These are phyloP conservation scores for Cryptocheilus praepositus DNA, from an alignment of 2,888 invertebrate species.

Conservation along the genomic window DNA sequence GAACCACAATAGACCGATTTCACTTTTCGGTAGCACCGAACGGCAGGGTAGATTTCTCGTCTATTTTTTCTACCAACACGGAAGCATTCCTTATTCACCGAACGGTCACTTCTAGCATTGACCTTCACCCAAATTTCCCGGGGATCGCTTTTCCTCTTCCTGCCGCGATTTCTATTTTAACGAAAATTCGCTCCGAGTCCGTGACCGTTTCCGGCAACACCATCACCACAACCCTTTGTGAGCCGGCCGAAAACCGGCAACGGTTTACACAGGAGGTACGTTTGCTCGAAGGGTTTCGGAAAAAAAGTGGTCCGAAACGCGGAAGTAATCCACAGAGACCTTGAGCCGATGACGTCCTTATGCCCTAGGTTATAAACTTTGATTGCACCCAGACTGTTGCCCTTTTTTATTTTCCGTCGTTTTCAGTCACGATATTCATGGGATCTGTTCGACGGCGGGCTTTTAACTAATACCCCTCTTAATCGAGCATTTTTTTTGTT, in stretches of 20 bases:
- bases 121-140: constrained; percentile 51
- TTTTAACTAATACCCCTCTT: no score
- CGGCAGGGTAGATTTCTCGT: constrained; percentile 5
- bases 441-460: no score
- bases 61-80: constrained; percentile 31
- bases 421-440: no score
- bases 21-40: constrained; percentile 42
- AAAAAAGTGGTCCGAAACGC: constrained; percentile 13
- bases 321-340: constrained; percentile 6
- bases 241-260: constrained; percentile 8
- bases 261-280: constrained; percentile 11
- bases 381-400: no score
- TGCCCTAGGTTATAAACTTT: no score
- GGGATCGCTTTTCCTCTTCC: constrained; percentile 31
- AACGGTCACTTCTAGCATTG: not conserved
- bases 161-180: constrained; percentile 20
- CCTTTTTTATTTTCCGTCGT: no score
- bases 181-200: constrained; percentile 15
- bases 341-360: constrained; percentile 4
- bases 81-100: constrained; percentile 27
- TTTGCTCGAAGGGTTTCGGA: not conserved
- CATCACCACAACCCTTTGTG: constrained; percentile 63
- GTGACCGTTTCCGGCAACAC: constrained; percentile 62
- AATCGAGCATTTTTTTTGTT: no score
- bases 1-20: constrained; percentile 34